Evolutionary conservation across 2,797 vertebrate genomes (phyloP).

Genomic region (Melanotaenia parkinsoni): DNA sequence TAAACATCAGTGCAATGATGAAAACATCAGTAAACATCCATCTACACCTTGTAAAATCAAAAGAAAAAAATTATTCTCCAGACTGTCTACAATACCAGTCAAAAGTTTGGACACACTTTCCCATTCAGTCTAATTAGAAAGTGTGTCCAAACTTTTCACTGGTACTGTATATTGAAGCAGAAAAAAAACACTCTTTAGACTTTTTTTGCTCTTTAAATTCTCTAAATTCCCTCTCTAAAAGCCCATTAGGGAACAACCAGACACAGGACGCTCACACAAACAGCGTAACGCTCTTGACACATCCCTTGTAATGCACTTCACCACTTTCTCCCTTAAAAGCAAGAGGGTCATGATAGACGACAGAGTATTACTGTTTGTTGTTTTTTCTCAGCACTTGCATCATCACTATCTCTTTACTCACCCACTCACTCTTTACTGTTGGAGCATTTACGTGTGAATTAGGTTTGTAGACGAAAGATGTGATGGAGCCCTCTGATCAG

Average conservation of each 20-base stretch:
- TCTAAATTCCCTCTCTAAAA: slow-evolving; percentile 19
- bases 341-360: slow-evolving; percentile 27
- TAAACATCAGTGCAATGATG: no score
- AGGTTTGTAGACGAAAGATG: slow-evolving; percentile 42
- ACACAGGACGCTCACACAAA: slow-evolving; percentile 20
- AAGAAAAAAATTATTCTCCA: slow-evolving; percentile 7
- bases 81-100: background rate
- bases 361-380: background rate
- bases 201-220: slow-evolving; percentile 15
- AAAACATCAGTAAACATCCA: no score
- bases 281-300: slow-evolving; percentile 49
- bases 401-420: background rate
- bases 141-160: no score
- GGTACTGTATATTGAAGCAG: no score
- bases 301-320: slow-evolving; percentile 49
- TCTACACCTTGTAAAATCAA: slow-evolving; percentile 51
- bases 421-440: no score
- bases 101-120: no score
- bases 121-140: no score
- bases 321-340: slow-evolving; percentile 28
- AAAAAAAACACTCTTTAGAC: slow-evolving; percentile 14
- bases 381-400: slow-evolving; percentile 5
- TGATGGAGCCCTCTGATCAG: slow-evolving; percentile 29
- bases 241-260: slow-evolving; percentile 31
- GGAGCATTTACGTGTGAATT: slow-evolving; percentile 34